Base-by-base conservation (phyloP, 2,888 invertebrate species). In the Trilocha varians region DNA sequence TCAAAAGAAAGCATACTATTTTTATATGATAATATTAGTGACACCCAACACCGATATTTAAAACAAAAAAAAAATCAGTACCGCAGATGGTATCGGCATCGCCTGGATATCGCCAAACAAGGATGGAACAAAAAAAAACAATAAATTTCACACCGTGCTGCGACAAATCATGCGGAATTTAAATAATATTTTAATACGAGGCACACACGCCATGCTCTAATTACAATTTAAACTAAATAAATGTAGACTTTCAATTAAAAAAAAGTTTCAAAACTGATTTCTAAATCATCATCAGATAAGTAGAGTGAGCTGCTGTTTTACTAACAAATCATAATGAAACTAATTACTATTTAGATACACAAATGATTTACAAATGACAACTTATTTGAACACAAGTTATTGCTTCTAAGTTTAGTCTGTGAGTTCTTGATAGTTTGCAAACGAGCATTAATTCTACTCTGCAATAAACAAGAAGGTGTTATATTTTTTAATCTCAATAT, bases 11-110 rank as follows among this genome's bases (percentile, higher is more conserved):
- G 9, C 5, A 1, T 13, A n/a, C 13, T n/a, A 25, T n/a, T 32
- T 11, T 38, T 14, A 33, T 32, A 15, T 15, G 16, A 16, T 38
- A 38, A 32, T 15, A 5, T 39, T 40, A 51, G 40, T 55, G 25
- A 25, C 25, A 25, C 62, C 68, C 66, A 66, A 65, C 69, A 71
- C 72, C 70, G 40, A 42, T 41, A 53, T 25, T 51, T 40, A 55
- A 47, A 61, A 62, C 58, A 66, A 76, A 74, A 63, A 66, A 71
- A 83, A 77, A 78, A 78, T 84, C 88, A 84, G 87, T 89, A 91
- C 91, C 91, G 89, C 89, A 70, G 87, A 88, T 80, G 90, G 88
- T 73, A 89, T 87, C 85, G 89, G 88, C 89, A 89, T 89, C 87
- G 88, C 88, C 89, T 89, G 89, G 84, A 53, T 68, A 59, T 75